Evolutionary conservation across 2,113 vertebrate genomes (phyloP), one percentile per base, ranked within the genome.

Genomic region (Meleagris gallopavo): DNA sequence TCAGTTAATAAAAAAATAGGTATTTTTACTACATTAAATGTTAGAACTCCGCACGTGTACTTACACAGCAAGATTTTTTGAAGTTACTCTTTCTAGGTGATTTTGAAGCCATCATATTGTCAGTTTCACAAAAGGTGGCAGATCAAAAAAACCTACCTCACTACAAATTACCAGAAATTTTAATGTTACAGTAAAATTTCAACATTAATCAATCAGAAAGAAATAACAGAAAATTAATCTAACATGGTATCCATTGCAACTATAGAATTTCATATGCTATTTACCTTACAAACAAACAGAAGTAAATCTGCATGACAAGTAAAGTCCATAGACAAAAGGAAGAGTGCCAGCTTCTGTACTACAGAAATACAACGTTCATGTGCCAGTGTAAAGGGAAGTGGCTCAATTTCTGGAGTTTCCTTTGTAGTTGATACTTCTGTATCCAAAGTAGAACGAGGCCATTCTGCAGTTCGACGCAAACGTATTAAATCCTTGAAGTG

Each of bases 401-500:
- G 99, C 87, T 99, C 99, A 84, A 99, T 98, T 94, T 99, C 99
- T 14, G 99, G 98, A 45, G 98, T 97, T 97, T 99, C 99, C 97
- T 99, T 99, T 89, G 98, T 92, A 72, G 98, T 96, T 34, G 98
- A 98, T 45, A 99, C 98, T 98, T 99, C 99, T 0, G 99, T 98
- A 89, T 99, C 99, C 97, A 99, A 94, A 16, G 98, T 98, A 86
- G 99, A 99, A 91, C 99, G 99, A 13, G 99, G 99, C 99, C 99
- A 99, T 65, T 99, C 99, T 20, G 99, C 99, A 14, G 99, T 99
- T 70, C 99, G 98, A 66, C 99, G 98, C 93, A 99, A 97, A 32
- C 99, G 99, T 97, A 99, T 99, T 86, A 99, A 97, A 95, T 99
- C 99, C 94, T 99, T 99, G 98, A 99, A 99, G 97, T 99, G 99